Base-by-base conservation (phyloP, 2,888 invertebrate genomes). In the Tetramorium bicarinatum region DNA sequence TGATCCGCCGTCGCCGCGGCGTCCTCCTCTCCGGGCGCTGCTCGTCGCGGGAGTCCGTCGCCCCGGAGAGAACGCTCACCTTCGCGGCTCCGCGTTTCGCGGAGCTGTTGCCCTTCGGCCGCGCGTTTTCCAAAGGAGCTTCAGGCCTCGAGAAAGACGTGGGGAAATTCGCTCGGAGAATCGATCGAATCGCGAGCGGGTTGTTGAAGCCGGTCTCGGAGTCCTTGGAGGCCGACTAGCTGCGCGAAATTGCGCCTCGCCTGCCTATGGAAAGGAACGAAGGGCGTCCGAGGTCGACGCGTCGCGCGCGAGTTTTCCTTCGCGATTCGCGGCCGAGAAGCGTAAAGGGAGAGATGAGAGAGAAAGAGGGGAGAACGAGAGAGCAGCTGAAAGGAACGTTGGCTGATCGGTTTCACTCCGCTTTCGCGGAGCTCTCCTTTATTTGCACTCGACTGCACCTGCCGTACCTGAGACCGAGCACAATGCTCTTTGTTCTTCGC, bases 21-120 rank as follows among this genome's bases (percentile, higher is more conserved):
- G 49, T 34, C n/a, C 49, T 74, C 74, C 49, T 59, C 29, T 74
- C 59, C 59, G 18, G 29, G 8, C 69, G 34, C 29, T 4, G 29
- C 29, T 34, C 29, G 8, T 61, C 18, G 41, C 21, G 64, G 41
- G 41, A 64, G 38, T 62, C 38, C 38, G 38, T 62, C 38, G 29
- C 15, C 62, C 38, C 6, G 38, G 62, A 61, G 62, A 38, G 21
- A 13, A 25, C 29, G 59, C 13, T 54, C 4, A 4, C 21, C 21
- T 54, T 8, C n/a, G 3, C n/a, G 21, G 21, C 21, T 54, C 1
- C 18, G 9, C 18, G 15, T 34, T 4, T 21, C 4, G n/a, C 18
- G 29, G 34, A 61, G 18, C 9, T 61, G 18, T 61, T 7, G 11
- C n/a, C 18, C n/a, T 11, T 38, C n/a, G 18, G 0, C 61, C 59